Evolutionary conservation across 2,797 vertebrate species (phyloP).

Genomic region (Peromyscus aztecus): DNA sequence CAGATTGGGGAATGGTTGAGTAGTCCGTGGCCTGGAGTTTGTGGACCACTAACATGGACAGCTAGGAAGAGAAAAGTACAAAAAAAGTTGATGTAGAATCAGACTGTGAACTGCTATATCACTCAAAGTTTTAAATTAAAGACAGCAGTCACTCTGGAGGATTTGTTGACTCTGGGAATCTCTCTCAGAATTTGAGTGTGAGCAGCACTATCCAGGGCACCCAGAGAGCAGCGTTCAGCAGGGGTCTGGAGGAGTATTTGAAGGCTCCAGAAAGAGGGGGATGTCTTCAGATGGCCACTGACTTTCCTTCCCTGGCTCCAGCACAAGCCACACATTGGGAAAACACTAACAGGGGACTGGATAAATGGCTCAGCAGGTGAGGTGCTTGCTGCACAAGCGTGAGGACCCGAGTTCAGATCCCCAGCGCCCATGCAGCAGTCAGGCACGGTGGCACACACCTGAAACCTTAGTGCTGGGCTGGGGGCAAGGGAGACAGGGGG

Average conservation of each 20-base stretch:
- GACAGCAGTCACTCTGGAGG: neutral
- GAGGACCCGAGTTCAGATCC: neutral
- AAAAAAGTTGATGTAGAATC: neutral
- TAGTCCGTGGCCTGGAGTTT: neutral
- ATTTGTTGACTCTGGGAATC: neutral
- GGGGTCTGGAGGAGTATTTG: rapidly evolving
- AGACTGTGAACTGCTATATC: neutral
- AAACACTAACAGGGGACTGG: neutral
- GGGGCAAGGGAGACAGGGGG: neutral
- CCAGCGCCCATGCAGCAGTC: neutral
- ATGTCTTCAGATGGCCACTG: neutral
- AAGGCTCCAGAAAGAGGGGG: neutral
- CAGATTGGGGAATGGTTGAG: neutral
- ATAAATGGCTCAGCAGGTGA: neutral
- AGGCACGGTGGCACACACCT: too few species aligned
- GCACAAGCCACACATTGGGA: neutral
- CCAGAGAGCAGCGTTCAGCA: neutral
- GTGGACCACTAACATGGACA: neutral
- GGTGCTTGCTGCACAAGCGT: neutral
- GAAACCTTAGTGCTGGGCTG: neutral
- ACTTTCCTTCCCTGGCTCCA: rapidly evolving
- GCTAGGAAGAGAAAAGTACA: neutral
- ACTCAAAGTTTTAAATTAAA: neutral
- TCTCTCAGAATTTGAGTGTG: neutral
- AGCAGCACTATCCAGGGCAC: too few species aligned